Evolutionary conservation across 2,113 vertebrate genomes (phyloP).

Genomic region (Verasper variegatus): DNA sequence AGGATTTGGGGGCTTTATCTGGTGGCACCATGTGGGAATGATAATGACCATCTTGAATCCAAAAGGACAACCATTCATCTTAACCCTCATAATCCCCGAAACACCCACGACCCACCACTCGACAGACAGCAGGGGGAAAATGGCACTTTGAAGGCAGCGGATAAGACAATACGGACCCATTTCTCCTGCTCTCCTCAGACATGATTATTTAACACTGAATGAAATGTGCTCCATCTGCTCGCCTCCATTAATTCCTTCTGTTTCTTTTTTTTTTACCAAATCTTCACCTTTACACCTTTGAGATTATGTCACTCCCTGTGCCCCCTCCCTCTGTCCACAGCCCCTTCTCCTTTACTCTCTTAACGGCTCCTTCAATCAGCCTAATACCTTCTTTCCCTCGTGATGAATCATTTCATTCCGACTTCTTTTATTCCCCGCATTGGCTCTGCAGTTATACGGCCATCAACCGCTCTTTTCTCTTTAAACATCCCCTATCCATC

Average conservation of each 20-base stretch:
- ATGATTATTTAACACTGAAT: constrained; percentile 75
- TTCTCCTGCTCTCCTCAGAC: constrained; percentile 63
- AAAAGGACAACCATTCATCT: constrained; percentile 88
- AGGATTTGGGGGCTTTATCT: constrained; percentile 85
- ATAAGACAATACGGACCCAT: constrained; percentile 81
- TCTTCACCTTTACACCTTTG: constrained; percentile 75
- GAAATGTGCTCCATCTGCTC: constrained; percentile 82
- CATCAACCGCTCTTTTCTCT: constrained; percentile 63
- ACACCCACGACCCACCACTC: constrained; percentile 80
- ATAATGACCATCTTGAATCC: constrained; percentile 84
- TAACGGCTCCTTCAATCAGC: constrained; percentile 65
- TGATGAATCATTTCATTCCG: constrained; percentile 79
- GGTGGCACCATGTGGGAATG: constrained; percentile 83
- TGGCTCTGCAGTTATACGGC: constrained; percentile 37
- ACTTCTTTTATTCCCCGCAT: constrained; percentile 57
- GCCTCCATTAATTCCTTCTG: constrained; percentile 70
- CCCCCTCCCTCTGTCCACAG: not conserved
- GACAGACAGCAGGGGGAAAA: constrained; percentile 78
- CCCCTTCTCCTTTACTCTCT: constrained; percentile 48
- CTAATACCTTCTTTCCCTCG: constrained; percentile 75
- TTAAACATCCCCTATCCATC: constrained; percentile 82
- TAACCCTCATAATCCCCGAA: constrained; percentile 86
- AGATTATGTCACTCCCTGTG: constrained; percentile 59
- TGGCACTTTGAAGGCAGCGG: constrained; percentile 83
- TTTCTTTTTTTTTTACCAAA: constrained; percentile 62